Evolutionary conservation across 2,113 vertebrate species (phyloP), one percentile per base, ranked within the genome.

Genomic region (Periophthalmus modestus): DNA sequence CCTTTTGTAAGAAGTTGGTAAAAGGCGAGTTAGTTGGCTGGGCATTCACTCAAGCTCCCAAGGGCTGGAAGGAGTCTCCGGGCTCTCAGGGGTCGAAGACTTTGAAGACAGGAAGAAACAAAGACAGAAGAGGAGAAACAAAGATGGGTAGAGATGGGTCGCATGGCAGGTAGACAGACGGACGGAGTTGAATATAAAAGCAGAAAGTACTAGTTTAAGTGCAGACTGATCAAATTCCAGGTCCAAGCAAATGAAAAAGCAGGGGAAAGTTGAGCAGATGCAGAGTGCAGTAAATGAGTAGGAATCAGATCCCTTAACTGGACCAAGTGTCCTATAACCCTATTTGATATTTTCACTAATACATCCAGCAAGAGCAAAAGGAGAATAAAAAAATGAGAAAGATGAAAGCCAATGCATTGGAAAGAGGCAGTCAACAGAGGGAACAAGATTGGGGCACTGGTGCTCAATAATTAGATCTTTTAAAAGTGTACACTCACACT

Each of bases 31-130:
- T 90, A 88, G 82, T 85, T 82, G 87, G 83, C 80, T 66, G 59
- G 87, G 84, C 83, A 84, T 89, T 94, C 93, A 94, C 88, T 94
- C 93, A 92, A 93, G 92, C 89, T 92, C 89, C 94, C 94, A 94
- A 46, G 93, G 93, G 90, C 84, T 92, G 73, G 69, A 43, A 50
- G 93, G 92, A 85, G 89, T 93, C 91, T 91, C 87, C 86, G 91
- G 92, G 88, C 92, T 93, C 93, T 94, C 92, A 0, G 88, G 90
- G 88, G 89, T 88, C 19, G 92, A 92, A 88, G 94, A 92, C 94
- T 94, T 94, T 87, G 92, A 79, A 90, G 85, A 93, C 73, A 89
- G 79, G 85, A 89, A 93, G 83, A 92, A 87, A 93, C 82, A 93
- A 54, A 92, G 86, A 94, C 85, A 94, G 89, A 90, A 87, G 80